A percentile compares a stretch with the other conserved stretches of the same genome.
These are phyloP conservation scores for Micrastur ruficollis DNA, from an alignment of 2,797 vertebrate species.

Conservation along the genomic window DNA sequence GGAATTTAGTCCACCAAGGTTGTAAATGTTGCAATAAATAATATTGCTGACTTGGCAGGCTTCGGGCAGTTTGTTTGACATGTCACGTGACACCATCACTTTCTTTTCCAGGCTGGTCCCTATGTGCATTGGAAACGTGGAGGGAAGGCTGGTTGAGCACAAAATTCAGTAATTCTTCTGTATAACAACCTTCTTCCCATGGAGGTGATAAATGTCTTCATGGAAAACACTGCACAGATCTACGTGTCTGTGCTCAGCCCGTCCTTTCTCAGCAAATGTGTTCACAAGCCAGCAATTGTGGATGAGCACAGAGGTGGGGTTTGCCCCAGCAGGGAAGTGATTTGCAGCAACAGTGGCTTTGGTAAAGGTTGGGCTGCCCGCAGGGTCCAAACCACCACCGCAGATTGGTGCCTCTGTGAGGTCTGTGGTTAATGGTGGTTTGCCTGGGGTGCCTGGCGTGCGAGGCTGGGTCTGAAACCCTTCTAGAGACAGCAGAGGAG, in stretches of 20 bases:
- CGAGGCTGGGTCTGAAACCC: neutral
- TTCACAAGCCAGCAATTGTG: neutral
- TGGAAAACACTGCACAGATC: neutral
- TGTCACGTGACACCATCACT: accelerated
- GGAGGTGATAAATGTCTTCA: neutral
- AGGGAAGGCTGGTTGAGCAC: neutral
- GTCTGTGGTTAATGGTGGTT: neutral
- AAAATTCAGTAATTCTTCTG: neutral
- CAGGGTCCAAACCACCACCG: accelerated
- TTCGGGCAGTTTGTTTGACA: neutral
- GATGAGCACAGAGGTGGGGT: neutral
- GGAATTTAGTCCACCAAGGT: neutral
- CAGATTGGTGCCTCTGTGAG: neutral
- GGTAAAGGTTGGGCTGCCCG: neutral
- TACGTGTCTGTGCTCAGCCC: accelerated
- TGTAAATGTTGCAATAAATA: neutral
- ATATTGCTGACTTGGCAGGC: neutral
- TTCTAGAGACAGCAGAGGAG: neutral
- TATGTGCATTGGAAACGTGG: accelerated
- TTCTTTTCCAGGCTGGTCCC: neutral
- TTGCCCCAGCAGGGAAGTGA: neutral
- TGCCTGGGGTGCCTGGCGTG: neutral
- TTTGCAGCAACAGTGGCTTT: neutral
- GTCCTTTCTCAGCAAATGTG: accelerated
- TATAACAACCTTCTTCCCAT: neutral